Conservation (phyloP, 2,113 vertebrate species). For the Benitochromis conjunctus region DNA sequence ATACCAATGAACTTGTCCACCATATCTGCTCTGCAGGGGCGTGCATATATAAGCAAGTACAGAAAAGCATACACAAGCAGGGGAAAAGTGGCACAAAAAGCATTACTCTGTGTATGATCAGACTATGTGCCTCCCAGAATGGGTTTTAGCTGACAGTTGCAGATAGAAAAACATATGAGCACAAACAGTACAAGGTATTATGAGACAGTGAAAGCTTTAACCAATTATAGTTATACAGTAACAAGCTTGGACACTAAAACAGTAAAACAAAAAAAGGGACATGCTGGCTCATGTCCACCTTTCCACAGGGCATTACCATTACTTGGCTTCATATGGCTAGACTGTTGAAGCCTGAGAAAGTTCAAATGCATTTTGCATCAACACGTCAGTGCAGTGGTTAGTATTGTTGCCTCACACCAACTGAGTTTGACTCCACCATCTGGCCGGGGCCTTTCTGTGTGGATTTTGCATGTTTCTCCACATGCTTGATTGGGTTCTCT, state of each 20-base stretch:
- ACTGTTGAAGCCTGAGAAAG: constrained; percentile 12
- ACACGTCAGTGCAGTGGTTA: neutral
- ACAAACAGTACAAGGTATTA: constrained; percentile 31
- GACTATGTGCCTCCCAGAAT: constrained; percentile 19
- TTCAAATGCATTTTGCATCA: neutral
- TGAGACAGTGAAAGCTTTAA: constrained; percentile 32
- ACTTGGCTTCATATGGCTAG: constrained; percentile 9
- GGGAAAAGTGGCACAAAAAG: neutral
- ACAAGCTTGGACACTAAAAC: neutral
- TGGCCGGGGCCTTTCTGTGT: neutral
- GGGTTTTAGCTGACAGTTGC: constrained; percentile 35
- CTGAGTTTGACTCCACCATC: neutral
- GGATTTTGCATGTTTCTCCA: neutral
- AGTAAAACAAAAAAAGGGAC: constrained; percentile 11
- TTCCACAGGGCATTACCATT: constrained; percentile 16
- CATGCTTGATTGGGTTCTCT: neutral
- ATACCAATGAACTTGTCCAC: constrained; percentile 30
- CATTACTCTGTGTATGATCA: constrained; percentile 54
- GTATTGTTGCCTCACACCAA: neutral
- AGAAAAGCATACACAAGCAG: neutral
- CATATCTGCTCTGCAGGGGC: constrained; percentile 24
- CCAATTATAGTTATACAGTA: constrained; percentile 40
- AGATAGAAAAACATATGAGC: constrained; percentile 38
- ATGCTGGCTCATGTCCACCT: constrained; percentile 2
- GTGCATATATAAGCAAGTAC: neutral